phyloP scores from a whole-genome alignment of 2,888 invertebrate genomes.

The Epinotia bilunana region DNA sequence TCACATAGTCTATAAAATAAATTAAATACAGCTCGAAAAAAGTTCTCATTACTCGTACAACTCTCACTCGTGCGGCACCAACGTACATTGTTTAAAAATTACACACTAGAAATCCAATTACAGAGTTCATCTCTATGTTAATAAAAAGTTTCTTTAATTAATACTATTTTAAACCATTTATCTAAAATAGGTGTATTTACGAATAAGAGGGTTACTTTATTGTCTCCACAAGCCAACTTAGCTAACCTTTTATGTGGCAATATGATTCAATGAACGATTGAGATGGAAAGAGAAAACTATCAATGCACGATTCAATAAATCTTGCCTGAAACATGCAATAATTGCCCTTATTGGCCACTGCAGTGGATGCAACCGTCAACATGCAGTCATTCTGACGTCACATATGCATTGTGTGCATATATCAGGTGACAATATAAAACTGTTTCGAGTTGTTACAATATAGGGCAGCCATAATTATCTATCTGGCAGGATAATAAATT shows the following conservation, averaged over 20 bases:
- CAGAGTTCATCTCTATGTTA: neutral
- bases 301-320: neutral
- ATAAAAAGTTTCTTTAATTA: neutral
- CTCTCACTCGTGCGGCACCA: constrained; percentile 16
- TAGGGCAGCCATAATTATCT: neutral
- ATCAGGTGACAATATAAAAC: too few relatives aligned
- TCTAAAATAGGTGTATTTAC: neutral
- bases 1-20: constrained; percentile 66
- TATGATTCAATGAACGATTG: neutral
- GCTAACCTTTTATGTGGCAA: neutral
- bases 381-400: neutral
- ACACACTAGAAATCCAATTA: neutral
- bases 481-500: neutral
- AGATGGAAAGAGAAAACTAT: neutral
- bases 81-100: constrained; percentile 40
- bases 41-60: constrained; percentile 8
- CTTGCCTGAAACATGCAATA: neutral
- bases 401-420: neutral
- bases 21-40: constrained; percentile 54
- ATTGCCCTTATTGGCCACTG: too few relatives aligned
- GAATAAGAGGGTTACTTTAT: neutral
- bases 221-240: constrained; percentile 6
- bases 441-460: too few relatives aligned
- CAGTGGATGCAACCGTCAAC: neutral
- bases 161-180: neutral